Percentiles rank a stretch among this genome's conserved stretches.
These are phyloP conservation scores for Hylia prasina DNA, from an alignment of 2,113 vertebrate genomes.

Conservation along the genomic window DNA sequence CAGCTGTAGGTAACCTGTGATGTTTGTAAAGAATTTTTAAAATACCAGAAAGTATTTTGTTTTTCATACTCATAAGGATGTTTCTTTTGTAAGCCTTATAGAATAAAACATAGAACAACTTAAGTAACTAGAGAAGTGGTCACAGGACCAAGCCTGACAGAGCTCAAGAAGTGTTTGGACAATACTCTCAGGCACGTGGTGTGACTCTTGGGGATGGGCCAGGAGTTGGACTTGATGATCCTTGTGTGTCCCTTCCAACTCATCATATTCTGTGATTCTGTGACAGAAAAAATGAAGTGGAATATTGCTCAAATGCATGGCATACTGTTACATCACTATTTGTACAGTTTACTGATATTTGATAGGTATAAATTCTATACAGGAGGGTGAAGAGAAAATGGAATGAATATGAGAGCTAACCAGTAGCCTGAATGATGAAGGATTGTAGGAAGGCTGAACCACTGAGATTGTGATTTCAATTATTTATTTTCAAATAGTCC, in stretches of 20 bases:
- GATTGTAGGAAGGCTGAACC: not conserved
- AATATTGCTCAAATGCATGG: not conserved
- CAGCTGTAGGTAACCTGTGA: not conserved
- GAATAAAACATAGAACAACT: not conserved
- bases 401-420: not conserved
- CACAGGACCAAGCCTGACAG: not conserved
- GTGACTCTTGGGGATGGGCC: not conserved
- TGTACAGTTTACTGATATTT: not conserved
- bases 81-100: not conserved
- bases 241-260: not conserved
- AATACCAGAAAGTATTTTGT: not conserved
- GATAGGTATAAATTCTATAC: not conserved
- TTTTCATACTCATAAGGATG: not conserved
- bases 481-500: not conserved
- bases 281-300: not conserved
- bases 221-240: not conserved
- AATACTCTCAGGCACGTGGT: not conserved
- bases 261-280: not conserved
- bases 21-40: conserved; percentile 4
- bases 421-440: not conserved
- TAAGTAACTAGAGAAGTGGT: not conserved
- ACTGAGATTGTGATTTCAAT: not conserved
- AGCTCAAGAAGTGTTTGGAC: not conserved
- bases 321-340: not conserved
- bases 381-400: not conserved